These are phyloP conservation scores for Rhagoletis pomonella DNA, from an alignment of 1,140 invertebrate genomes.

Conservation along the genomic window DNA sequence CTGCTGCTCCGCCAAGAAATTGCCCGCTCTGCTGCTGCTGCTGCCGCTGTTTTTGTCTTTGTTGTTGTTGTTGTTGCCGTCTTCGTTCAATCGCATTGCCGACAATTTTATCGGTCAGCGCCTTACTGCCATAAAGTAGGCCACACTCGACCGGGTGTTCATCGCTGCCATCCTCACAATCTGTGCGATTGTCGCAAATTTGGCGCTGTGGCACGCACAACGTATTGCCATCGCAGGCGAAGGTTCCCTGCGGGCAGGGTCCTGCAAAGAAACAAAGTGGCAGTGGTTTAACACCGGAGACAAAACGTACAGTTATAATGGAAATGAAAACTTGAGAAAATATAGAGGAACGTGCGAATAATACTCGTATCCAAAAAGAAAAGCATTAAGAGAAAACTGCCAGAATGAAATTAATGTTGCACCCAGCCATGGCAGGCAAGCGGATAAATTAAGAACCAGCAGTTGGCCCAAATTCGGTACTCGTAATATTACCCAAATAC, in stretches of 20 bases:
- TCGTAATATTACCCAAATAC: neutral
- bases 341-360: neutral
- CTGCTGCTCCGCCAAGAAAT: neutral
- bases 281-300: neutral
- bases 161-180: slow-evolving; percentile 83
- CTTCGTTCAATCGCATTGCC: slow-evolving; percentile 68
- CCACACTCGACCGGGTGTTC: slow-evolving; percentile 75
- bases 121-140: slow-evolving; percentile 70
- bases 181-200: slow-evolving; percentile 79
- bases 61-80: slow-evolving; percentile 59
- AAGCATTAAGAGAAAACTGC: neutral
- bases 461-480: neutral
- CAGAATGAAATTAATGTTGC: neutral
- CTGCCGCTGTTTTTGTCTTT: slow-evolving; percentile 44
- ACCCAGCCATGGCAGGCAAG: neutral
- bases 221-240: slow-evolving; percentile 81
- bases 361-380: neutral
- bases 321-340: neutral
- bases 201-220: slow-evolving; percentile 81
- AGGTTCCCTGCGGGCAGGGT: slow-evolving; percentile 80
- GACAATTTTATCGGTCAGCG: slow-evolving; percentile 69
- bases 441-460: slow-evolving; percentile 2
- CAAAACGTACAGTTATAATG: neutral
- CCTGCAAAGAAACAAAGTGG: slow-evolving; percentile 60
- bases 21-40: neutral